phyloP scores from a whole-genome alignment of 2,888 invertebrate species.

The Microctonus aethiopoides region DNA sequence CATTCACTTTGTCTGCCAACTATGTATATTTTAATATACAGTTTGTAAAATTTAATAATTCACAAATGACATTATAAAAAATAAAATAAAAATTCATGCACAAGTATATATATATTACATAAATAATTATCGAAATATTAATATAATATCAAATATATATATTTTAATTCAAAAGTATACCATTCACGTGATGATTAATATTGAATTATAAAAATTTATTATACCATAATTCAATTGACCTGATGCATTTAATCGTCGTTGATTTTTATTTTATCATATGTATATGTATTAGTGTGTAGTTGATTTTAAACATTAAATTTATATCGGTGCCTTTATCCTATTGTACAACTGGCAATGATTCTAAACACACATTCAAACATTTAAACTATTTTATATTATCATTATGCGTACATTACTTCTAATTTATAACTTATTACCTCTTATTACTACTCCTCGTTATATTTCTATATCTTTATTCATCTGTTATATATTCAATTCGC shows the following conservation, averaged over 20 bases:
- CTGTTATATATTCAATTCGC: not conserved
- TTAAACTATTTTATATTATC: not conserved
- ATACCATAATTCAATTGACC: slow-evolving; percentile 9
- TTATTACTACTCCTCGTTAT: not conserved
- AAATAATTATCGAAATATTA: not conserved
- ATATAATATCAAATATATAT: not conserved
- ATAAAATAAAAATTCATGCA: not conserved
- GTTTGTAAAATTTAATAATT: not conserved
- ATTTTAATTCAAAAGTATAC: not conserved
- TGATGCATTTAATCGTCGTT: not conserved
- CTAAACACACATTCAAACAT: not conserved
- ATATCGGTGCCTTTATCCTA: not conserved
- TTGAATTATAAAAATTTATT: slow-evolving; percentile 6
- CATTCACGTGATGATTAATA: not conserved
- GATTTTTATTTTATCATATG: not conserved
- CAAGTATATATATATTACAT: not conserved
- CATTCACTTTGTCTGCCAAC: not conserved
- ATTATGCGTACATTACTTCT: not conserved
- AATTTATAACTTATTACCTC: not conserved
- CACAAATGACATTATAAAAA: not conserved
- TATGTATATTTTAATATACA: not conserved
- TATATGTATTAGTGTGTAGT: not conserved
- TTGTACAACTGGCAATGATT: not conserved
- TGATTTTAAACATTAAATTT: not conserved
- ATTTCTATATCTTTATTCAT: not conserved